Evolutionary conservation across 1,140 invertebrate genomes (phyloP).

Genomic region (Aphis gossypii): DNA sequence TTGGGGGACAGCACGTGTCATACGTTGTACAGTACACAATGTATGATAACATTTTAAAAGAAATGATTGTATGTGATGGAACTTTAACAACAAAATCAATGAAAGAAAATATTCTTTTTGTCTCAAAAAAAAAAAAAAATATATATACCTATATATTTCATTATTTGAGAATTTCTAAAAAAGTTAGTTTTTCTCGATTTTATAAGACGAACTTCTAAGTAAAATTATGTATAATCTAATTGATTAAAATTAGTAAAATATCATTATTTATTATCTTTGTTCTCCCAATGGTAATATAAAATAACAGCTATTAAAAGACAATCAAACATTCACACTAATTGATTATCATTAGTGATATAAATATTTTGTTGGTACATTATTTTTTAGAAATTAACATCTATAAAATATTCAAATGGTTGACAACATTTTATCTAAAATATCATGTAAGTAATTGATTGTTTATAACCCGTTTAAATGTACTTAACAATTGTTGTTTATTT

Average conservation of each 20-base stretch:
- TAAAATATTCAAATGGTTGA: not conserved
- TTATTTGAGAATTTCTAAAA: not conserved
- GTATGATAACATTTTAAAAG: not conserved
- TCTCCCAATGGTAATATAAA: not conserved
- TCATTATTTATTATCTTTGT: not conserved
- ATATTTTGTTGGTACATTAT: not conserved
- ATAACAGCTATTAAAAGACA: not conserved
- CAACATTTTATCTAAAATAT: not conserved
- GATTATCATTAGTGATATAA: not conserved
- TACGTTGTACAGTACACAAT: not conserved
- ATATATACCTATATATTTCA: too few relatives aligned
- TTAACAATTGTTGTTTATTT: not conserved
- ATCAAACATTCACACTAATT: not conserved
- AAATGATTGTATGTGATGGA: not conserved
- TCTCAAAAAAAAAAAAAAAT: too few relatives aligned
- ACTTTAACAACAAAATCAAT: not conserved
- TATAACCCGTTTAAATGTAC: not conserved
- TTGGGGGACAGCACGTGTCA: not conserved
- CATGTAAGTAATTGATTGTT: not conserved
- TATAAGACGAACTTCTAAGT: not conserved
- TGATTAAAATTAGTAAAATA: not conserved
- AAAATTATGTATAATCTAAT: not conserved
- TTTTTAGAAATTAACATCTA: not conserved
- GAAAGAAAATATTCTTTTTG: not conserved
- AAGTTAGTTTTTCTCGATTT: not conserved